These are phyloP conservation scores for Ciconia boyciana DNA, from an alignment of 2,113 vertebrate species.

Conservation along the genomic window DNA sequence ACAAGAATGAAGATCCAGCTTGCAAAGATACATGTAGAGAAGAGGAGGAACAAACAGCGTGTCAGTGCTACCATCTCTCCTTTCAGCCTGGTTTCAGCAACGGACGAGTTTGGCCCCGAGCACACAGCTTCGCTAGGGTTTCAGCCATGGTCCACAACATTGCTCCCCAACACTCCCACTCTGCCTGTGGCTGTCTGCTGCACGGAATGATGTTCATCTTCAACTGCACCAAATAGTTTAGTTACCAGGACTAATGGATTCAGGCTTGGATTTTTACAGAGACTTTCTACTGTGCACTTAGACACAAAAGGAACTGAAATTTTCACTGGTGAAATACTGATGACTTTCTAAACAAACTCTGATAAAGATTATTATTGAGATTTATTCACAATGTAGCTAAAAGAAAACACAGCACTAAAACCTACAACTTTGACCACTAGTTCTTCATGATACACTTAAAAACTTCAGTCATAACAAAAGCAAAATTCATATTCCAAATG, in stretches of 20 bases:
- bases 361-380: not conserved
- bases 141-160: rapidly evolving
- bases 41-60: not conserved
- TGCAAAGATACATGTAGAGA: not conserved
- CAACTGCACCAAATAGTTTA: not conserved
- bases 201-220: not conserved
- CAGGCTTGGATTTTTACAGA: not conserved
- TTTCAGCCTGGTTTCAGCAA: not conserved
- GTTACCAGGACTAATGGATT: not conserved
- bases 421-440: not conserved
- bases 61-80: not conserved
- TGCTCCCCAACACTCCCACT: not conserved
- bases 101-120: not conserved
- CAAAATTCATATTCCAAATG: not conserved
- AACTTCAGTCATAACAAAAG: not conserved
- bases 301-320: not conserved
- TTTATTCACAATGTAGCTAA: rapidly evolving
- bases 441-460: not conserved
- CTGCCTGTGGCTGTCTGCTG: not conserved
- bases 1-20: not conserved
- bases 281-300: not conserved
- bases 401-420: not conserved
- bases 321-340: not conserved
- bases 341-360: not conserved
- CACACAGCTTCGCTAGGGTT: not conserved